Evolutionary conservation across 2,888 invertebrate species (phyloP), one percentile per base, ranked within the genome.

Genomic region (Sphinx pinastri): DNA sequence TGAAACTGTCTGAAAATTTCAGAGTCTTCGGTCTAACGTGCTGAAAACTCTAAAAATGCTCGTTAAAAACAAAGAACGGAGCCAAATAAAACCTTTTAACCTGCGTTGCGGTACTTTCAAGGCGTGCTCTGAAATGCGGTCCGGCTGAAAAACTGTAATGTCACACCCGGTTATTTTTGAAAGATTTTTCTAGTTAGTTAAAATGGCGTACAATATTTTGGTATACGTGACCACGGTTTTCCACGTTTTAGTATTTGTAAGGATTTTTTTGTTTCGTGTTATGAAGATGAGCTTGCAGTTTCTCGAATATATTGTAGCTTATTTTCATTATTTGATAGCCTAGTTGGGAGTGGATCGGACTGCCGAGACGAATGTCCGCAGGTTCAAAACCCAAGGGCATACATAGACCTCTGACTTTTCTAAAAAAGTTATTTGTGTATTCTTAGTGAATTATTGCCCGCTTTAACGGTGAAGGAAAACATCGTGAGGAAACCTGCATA

Each of bases 61-160:
- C 73, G 72, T 77, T 74, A 69, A 70, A 75, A 78, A 78, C 74
- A 76, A 76, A 76, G 70, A 72, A 63, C 49, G 49, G 63, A 19
- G 47, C 68, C 38, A 72, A 78, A 77, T 78, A 77, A 78, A 78
- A 79, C 69, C 69, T 69, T 69, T 76, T 71, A 75, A 74, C 70
- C 74, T 73, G 70, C 63, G 63, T 19, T 63, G 63, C 49, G 67
- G 69, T 69, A 76, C 74, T 71, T 76, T 54, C 68, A 72, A 71
- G 71, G 75, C 70, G 71, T 73, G 71, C 74, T 71, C 75, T 75
- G 68, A 72, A 76, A 77, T 75, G 78, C 71, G 77, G 78, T 75
- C 70, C 59, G 72, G 79, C 77, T 71, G 68, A 67, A 52, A 55
- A 68, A 69, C 59, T 71, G 69, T 67, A 52, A 55, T 25, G 51